phyloP scores from a whole-genome alignment of 2,888 invertebrate species.

The Limnephilus auricula region DNA sequence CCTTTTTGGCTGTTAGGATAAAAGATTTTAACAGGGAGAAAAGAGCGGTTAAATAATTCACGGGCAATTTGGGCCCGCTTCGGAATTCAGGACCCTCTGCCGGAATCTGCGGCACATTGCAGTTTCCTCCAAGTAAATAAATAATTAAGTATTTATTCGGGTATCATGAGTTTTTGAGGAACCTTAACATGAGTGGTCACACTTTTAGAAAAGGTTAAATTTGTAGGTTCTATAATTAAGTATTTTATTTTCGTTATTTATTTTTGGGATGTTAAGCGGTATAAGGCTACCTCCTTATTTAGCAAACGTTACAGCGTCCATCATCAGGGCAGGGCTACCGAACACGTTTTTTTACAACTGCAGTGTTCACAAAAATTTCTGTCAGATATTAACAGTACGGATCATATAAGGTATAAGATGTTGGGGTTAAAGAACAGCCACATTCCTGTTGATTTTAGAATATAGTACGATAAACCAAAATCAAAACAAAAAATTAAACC shows the following conservation, averaged over 20 bases:
- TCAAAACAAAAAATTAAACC: too few relatives aligned
- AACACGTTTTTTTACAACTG: too few relatives aligned
- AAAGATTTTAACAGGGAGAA: slow-evolving; percentile 31
- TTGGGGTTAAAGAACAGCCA: too few relatives aligned
- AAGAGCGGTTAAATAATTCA: slow-evolving; percentile 32
- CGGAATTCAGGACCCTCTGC: neutral
- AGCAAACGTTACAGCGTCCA: too few relatives aligned
- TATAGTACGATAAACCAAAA: too few relatives aligned
- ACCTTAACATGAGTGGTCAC: neutral
- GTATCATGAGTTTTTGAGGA: neutral
- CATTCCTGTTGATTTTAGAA: too few relatives aligned
- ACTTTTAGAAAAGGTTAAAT: neutral
- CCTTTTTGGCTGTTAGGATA: slow-evolving; percentile 6
- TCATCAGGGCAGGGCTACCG: too few relatives aligned
- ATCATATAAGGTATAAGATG: too few relatives aligned
- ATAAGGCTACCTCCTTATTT: too few relatives aligned
- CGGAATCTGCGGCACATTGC: neutral
- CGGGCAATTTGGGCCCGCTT: neutral
- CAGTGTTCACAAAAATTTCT: neutral
- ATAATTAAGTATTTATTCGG: neutral
- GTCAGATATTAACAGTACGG: neutral
- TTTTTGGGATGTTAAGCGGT: too few relatives aligned
- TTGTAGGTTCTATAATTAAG: neutral
- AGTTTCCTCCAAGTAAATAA: neutral
- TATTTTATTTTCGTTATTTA: neutral